A percentile compares a stretch with the other conserved stretches of the same genome.
Conservation (phyloP, 1,140 invertebrate species). For the Melitaea cinxia region DNA sequence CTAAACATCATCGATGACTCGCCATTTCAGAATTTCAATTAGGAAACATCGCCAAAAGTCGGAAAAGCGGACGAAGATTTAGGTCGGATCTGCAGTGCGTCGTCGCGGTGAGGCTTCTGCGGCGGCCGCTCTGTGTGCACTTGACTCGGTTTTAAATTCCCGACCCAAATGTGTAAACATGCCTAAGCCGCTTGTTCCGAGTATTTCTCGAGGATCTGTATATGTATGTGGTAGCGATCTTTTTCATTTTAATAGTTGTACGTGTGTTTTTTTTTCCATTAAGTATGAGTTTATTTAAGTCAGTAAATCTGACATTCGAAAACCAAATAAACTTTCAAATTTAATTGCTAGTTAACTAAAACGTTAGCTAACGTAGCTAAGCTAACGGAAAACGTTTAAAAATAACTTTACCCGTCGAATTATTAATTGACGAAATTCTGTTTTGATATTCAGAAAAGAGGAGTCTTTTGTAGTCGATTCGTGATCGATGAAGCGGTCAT, state of each 20-base stretch:
- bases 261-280: no score
- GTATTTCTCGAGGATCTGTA: background rate
- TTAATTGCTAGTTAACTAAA: no score
- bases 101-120: slow-evolving; percentile 14
- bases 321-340: no score
- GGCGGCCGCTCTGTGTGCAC: slow-evolving; percentile 15
- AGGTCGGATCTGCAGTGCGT: slow-evolving; percentile 62
- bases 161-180: slow-evolving; percentile 21
- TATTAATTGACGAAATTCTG: no score
- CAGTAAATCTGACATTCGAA: no score
- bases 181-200: background rate
- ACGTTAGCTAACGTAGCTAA: no score
- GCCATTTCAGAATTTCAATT: background rate
- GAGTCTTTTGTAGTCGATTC: no score
- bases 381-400: no score
- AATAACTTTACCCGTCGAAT: no score
- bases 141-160: slow-evolving; percentile 14
- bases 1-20: slow-evolving; percentile 13
- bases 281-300: no score
- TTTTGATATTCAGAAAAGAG: no score
- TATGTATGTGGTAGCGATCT: background rate
- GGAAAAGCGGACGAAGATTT: slow-evolving; percentile 40
- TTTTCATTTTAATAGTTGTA: no score
- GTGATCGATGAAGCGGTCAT: background rate
- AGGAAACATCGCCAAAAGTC: background rate